Percentiles rank a stretch among this genome's conserved stretches.
phyloP scores from a whole-genome alignment of 2,888 invertebrate species.

The Lymantria dispar region DNA sequence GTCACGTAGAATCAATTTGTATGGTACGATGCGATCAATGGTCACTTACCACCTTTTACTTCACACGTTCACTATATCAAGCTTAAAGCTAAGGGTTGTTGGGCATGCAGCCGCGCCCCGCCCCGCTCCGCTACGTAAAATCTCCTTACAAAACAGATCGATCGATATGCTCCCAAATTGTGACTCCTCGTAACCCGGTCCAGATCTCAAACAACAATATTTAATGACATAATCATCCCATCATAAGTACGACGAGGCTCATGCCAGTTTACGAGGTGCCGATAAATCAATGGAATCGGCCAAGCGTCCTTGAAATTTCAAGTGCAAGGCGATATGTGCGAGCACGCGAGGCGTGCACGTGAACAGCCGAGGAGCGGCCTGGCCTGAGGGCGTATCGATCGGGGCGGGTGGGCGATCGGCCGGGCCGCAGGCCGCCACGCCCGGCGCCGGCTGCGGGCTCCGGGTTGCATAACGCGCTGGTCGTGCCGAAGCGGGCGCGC shows the following conservation, averaged over 20 bases:
- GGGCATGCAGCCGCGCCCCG: conserved; percentile 48
- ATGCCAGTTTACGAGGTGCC: not conserved
- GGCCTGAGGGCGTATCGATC: conserved; percentile 50
- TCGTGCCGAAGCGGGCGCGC: conserved; percentile 67
- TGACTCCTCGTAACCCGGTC: conserved; percentile 43
- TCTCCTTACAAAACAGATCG: conserved; percentile 74
- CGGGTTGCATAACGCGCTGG: conserved; percentile 66
- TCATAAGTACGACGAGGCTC: conserved; percentile 11
- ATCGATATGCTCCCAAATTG: conserved; percentile 63
- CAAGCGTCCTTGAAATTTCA: conserved; percentile 45
- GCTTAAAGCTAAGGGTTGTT: conserved; percentile 28
- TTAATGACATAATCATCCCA: not conserved
- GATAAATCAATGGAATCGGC: not conserved
- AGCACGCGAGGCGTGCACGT: conserved; percentile 24
- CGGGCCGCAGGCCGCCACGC: conserved; percentile 13
- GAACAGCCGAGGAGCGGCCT: conserved; percentile 32
- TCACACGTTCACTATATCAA: conserved; percentile 35
- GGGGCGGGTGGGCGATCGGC: conserved; percentile 16
- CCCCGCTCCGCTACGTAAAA: conserved; percentile 55
- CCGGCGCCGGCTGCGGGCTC: conserved; percentile 48
- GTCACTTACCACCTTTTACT: conserved; percentile 38
- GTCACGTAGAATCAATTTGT: conserved; percentile 4
- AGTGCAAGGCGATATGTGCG: conserved; percentile 43
- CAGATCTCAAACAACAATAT: conserved; percentile 5
- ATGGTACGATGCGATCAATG: conserved; percentile 20